Conservation (phyloP, 2,888 invertebrate species). For the Merodon equestris region DNA sequence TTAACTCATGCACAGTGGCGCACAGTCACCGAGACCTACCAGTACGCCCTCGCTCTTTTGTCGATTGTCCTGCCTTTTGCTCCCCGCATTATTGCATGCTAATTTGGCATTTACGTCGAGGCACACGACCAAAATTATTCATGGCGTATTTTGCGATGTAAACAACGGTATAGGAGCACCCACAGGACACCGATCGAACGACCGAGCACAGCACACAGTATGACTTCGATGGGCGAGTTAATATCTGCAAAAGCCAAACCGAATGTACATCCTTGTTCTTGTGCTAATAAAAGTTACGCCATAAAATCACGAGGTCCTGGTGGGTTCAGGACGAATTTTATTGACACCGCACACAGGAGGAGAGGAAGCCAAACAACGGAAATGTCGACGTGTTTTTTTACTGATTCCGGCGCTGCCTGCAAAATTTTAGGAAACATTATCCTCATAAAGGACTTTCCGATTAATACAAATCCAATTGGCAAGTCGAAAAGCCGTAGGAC, state of each 20-base stretch:
- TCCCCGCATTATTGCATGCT: constrained; percentile 65
- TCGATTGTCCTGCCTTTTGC: constrained; percentile 32
- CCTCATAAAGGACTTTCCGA: background rate
- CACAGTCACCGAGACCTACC: background rate
- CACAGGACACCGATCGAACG: background rate
- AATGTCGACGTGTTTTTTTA: constrained; percentile 8
- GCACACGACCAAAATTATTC: constrained; percentile 63
- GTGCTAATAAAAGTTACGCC: constrained; percentile 40
- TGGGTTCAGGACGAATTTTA: constrained; percentile 24
- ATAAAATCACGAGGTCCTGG: constrained; percentile 15
- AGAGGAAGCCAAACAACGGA: constrained; percentile 11
- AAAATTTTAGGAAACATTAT: constrained; percentile 21
- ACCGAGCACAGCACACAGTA: constrained; percentile 53
- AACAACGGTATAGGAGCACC: too few relatives aligned
- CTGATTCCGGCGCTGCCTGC: too few relatives aligned
- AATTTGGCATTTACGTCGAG: constrained; percentile 62
- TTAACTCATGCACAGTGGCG: constrained; percentile 47
- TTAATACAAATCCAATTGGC: constrained; percentile 36
- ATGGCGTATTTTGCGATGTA: constrained; percentile 59
- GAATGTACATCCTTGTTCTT: constrained; percentile 31
- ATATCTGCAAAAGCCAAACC: constrained; percentile 55
- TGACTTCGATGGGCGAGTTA: constrained; percentile 48
- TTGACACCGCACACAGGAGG: constrained; percentile 1
- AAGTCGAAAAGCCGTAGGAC: too few relatives aligned
- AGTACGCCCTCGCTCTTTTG: background rate